Conservation (phyloP, 1,140 invertebrate genomes). For the Cydia fagiglandana region DNA sequence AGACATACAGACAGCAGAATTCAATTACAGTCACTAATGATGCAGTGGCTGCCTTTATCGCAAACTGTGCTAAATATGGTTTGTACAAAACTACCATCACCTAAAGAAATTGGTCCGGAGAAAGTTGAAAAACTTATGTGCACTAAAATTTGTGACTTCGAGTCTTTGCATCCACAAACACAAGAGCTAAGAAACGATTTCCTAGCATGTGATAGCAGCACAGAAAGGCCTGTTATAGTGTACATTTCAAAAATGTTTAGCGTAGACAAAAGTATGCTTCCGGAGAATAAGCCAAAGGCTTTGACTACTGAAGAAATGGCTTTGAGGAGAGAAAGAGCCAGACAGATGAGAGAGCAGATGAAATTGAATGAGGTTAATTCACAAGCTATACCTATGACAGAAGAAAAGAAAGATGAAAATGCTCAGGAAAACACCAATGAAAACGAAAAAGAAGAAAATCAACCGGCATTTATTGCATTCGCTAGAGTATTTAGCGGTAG, state of each 20-base stretch:
- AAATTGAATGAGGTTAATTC: conserved; percentile 72
- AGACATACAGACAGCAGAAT: conserved; percentile 88
- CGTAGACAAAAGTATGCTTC: conserved; percentile 85
- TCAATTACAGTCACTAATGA: conserved; percentile 89
- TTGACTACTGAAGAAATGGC: conserved; percentile 89
- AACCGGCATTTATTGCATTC: conserved; percentile 93
- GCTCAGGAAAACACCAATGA: conserved; percentile 53
- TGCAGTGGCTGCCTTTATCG: conserved; percentile 94
- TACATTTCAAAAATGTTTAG: conserved; percentile 98
- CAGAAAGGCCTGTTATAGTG: conserved; percentile 88
- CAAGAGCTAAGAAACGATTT: conserved; percentile 88
- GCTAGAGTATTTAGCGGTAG: conserved; percentile 96
- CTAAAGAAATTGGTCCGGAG: conserved; percentile 87
- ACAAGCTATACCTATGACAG: conserved; percentile 76
- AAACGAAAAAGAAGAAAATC: conserved; percentile 70
- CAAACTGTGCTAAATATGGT: conserved; percentile 89
- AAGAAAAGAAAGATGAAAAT: conserved; percentile 71
- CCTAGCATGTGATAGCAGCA: conserved; percentile 83
- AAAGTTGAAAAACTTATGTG: conserved; percentile 89
- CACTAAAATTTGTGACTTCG: conserved; percentile 84
- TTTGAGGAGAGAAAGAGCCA: conserved; percentile 84
- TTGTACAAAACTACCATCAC: conserved; percentile 89
- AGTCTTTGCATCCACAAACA: conserved; percentile 85
- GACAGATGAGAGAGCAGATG: conserved; percentile 81
- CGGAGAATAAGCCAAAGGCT: conserved; percentile 85